Percentiles rank a stretch among this genome's conserved stretches.
phyloP scores from a whole-genome alignment of 2,888 invertebrate species.

The Ischnus inquisitorius region DNA sequence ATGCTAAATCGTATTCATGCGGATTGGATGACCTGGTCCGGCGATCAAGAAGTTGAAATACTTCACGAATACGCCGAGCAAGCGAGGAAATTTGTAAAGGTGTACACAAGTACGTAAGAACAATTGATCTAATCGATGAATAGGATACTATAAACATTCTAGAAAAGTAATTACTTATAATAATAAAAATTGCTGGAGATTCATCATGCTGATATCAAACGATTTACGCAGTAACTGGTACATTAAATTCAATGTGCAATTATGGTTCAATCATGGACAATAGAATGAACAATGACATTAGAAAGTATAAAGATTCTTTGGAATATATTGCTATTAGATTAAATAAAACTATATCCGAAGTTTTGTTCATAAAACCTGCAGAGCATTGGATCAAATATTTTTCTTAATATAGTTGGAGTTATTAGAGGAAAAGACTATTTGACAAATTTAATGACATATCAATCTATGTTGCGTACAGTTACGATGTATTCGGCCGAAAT shows the following conservation, averaged over 20 bases:
- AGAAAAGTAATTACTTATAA: too few relatives aligned
- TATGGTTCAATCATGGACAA: too few relatives aligned
- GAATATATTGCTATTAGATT: too few relatives aligned
- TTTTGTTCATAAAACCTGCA: neutral
- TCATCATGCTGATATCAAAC: too few relatives aligned
- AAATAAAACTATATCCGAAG: too few relatives aligned
- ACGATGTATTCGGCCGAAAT: neutral
- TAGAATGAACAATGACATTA: too few relatives aligned
- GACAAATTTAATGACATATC: neutral
- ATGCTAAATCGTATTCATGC: constrained; percentile 31
- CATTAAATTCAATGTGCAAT: too few relatives aligned
- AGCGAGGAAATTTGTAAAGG: constrained; percentile 34
- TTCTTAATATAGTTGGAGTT: neutral
- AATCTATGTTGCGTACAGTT: constrained; percentile 3
- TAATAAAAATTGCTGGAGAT: too few relatives aligned
- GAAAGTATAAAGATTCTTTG: too few relatives aligned
- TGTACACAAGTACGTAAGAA: constrained; percentile 40
- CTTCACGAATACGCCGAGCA: constrained; percentile 52
- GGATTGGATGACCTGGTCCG: constrained; percentile 46
- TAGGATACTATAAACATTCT: neutral
- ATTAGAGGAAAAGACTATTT: too few relatives aligned
- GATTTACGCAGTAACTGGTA: too few relatives aligned
- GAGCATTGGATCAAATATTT: neutral
- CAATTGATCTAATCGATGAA: neutral
- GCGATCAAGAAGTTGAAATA: constrained; percentile 29